phyloP scores from a whole-genome alignment of 1,140 invertebrate species.

The Diorhabda elongata region DNA sequence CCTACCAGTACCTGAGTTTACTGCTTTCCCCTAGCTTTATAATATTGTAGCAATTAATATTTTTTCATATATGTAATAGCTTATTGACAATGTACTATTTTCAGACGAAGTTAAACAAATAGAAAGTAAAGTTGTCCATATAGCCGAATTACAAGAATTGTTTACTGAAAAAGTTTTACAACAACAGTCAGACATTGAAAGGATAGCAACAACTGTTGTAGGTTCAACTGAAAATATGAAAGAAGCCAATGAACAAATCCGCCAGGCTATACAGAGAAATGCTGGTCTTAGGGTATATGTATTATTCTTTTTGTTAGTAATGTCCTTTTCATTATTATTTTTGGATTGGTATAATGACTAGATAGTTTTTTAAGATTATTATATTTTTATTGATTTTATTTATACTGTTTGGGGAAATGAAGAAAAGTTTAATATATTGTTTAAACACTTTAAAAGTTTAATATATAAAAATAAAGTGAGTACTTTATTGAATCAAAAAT shows the following conservation, averaged over 20 bases:
- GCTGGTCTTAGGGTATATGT: slow-evolving; percentile 91
- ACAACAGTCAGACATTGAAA: slow-evolving; percentile 90
- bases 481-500: too few relatives aligned
- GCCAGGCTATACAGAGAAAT: slow-evolving; percentile 93
- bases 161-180: slow-evolving; percentile 95
- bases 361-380: slow-evolving; percentile 35
- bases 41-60: too few relatives aligned
- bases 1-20: too few relatives aligned
- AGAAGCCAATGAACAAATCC: slow-evolving; percentile 95
- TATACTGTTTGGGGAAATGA: too few relatives aligned
- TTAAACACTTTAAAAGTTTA: too few relatives aligned
- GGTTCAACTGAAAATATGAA: slow-evolving; percentile 92
- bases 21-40: too few relatives aligned
- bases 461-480: too few relatives aligned
- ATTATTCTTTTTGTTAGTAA: slow-evolving; percentile 91
- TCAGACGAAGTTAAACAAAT: slow-evolving; percentile 77
- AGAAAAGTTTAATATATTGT: too few relatives aligned
- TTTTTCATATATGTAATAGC: too few relatives aligned
- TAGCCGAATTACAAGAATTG: slow-evolving; percentile 92
- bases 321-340: slow-evolving; percentile 93
- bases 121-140: slow-evolving; percentile 90
- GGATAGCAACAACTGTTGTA: slow-evolving; percentile 80
- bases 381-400: background rate
- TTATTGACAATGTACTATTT: background rate
- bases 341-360: slow-evolving; percentile 98